Evolutionary conservation across 2,888 invertebrate species (phyloP), one percentile per base, ranked within the genome.

Genomic region (Chironomus riparius): DNA sequence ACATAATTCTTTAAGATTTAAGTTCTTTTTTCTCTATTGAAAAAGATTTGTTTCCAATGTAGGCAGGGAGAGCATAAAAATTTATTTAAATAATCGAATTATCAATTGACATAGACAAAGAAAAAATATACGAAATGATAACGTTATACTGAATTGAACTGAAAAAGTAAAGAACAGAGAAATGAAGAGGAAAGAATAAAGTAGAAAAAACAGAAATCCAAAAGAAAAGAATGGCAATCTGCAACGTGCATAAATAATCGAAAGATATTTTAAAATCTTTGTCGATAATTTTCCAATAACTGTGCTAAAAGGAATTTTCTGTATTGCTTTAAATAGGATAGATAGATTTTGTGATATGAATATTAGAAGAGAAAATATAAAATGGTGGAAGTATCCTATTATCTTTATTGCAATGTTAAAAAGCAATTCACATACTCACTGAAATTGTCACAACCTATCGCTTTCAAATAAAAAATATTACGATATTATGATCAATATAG

Each of bases 261-360:
- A 72, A 56, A 72, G 47, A n/a, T 12, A 72, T 72, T 72, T 72
- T 72, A 72, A 72, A 72, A 62, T 70, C 48, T 50, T 70, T 70
- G 18, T 56, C 72, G 56, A 56, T 56, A 56, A 56, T 56, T 56
- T 56, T 15, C 56, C 56, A 56, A 38, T 56, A 56, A 56, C 56
- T 56, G 18, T 56, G 38, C 38, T 38, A 38, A 38, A 38, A 38
- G 38, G 38, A 38, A 38, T 7, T 10, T 38, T 38, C 38, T 38
- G 10, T 38, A 38, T 38, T 38, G 38, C 38, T 10, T 38, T 38
- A 38, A 38, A 38, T 38, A 10, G 38, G 38, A 38, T 38, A 38
- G 10, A 38, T 38, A 38, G 38, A 38, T 38, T 38, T 38, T 38
- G 38, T 38, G 38, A 38, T 38, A 38, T 38, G 38, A 38, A 38